Percentiles rank a stretch among this genome's conserved stretches.
Conservation (phyloP, 2,113 vertebrate species). For the Vanacampus margaritifer region DNA sequence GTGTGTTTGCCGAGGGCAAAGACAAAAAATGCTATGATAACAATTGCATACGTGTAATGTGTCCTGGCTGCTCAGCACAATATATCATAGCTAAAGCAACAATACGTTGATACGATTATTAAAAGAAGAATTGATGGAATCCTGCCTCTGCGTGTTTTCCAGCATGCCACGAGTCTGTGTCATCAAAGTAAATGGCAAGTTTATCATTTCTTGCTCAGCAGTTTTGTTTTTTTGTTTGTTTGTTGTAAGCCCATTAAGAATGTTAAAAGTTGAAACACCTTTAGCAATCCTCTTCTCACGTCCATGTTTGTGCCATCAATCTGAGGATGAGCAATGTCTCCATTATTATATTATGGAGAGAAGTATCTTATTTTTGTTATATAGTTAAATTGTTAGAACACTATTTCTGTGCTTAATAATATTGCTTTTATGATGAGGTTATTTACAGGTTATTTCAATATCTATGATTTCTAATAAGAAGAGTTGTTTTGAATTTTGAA, state of each 20-base stretch:
- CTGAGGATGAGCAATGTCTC: not conserved
- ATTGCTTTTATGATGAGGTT: not conserved
- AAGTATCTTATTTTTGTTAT: not conserved
- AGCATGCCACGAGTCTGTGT: not conserved
- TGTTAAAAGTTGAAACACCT: too few species aligned
- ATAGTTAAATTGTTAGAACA: not conserved
- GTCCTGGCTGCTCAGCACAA: not conserved
- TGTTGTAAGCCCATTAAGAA: not conserved
- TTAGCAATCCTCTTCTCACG: too few species aligned
- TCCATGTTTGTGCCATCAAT: too few species aligned
- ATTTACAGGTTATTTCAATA: not conserved
- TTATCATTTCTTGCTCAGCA: not conserved
- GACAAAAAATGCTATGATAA: not conserved
- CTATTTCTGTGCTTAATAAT: not conserved
- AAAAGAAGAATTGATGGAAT: conserved; percentile 1
- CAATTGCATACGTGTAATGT: not conserved
- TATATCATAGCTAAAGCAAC: not conserved
- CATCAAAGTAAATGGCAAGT: not conserved
- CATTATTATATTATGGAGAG: not conserved
- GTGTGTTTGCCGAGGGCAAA: not conserved
- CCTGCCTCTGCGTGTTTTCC: conserved; percentile 4
- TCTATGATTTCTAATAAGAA: not conserved
- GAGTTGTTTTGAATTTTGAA: not conserved
- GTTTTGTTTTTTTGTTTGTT: not conserved
- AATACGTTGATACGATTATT: not conserved